Base-by-base conservation (phyloP, 2,888 invertebrate genomes). In the Acleris laterana region DNA sequence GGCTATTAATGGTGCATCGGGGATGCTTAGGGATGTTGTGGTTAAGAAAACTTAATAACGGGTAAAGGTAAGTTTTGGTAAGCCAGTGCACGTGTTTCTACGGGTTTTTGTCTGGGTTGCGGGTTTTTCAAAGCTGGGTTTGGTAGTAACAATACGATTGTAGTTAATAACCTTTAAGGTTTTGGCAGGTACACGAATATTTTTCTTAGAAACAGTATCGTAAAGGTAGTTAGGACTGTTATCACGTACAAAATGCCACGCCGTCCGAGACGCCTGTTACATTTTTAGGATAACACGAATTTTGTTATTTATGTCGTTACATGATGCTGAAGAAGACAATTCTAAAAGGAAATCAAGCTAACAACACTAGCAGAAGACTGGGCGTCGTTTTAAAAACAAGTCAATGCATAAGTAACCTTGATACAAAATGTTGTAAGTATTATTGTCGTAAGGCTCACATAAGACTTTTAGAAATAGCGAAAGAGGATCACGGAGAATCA, bases 401-500 rank as follows among this genome's bases (percentile, higher is more conserved):
- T 17, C n/a, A 46, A 17, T 11, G 44, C 1, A 46, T 46, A 5
- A n/a, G 17, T 17, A 17, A 17, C 46, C n/a, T n/a, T 17, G 5
- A n/a, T 46, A n/a, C 46, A n/a, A 17, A 46, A 46, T 5, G 46
- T 16, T 46, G n/a, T 46, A 46, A 46, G 46, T 46, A 16, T 46
- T 46, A 16, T 5, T n/a, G 46, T 46, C n/a, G 46, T 17, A 17
- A 46, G 46, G 16, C n/a, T 38, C 17, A 17, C 46, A 46, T 46
- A 46, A 5, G 46, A 16, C 46, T 46, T 46, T 46, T 46, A 46
- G 46, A 17, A n/a, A 46, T 17, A n/a, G 46, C 6, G 46, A 5
- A 46, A 17, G 59, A 42, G 65, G 60, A 55, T 60, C 65, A 57
- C 44, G 55, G 28, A 42, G 25, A 50, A 52, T 55, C 65, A 65